phyloP scores from a whole-genome alignment of 2,888 invertebrate genomes.

The Pseudolycoriella hygida region DNA sequence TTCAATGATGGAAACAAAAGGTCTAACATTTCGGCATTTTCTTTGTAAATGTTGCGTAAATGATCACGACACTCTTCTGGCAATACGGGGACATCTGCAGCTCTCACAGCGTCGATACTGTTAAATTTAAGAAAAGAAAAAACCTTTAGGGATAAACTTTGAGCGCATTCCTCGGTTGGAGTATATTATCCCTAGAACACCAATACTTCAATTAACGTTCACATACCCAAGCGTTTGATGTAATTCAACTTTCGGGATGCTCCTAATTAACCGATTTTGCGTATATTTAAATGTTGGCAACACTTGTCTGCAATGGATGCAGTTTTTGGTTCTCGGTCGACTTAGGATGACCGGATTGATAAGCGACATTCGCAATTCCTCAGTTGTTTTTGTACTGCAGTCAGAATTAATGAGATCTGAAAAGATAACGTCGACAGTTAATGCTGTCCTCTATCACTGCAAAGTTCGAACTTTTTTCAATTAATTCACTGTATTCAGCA shows the following conservation, averaged over 20 bases:
- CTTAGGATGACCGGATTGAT: constrained; percentile 20
- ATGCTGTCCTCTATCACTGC: too few relatives aligned
- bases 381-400: constrained; percentile 21
- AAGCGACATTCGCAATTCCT: constrained; percentile 20
- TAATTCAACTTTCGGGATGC: constrained; percentile 18
- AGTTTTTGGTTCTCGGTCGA: constrained; percentile 16
- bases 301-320: constrained; percentile 20
- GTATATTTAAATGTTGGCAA: constrained; percentile 20
- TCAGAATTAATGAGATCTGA: constrained; percentile 1
- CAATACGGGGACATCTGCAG: constrained; percentile 32
- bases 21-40: constrained; percentile 49
- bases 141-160: background rate
- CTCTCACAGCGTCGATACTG: constrained; percentile 8
- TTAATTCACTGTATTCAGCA: background rate
- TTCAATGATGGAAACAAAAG: constrained; percentile 54
- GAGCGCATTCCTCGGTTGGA: too few relatives aligned
- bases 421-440: background rate
- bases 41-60: constrained; percentile 50
- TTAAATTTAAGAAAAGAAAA: constrained; percentile 4
- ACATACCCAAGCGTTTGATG: too few relatives aligned
- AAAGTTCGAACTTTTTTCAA: background rate
- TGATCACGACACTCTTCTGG: constrained; percentile 49
- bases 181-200: too few relatives aligned
- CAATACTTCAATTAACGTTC: too few relatives aligned
- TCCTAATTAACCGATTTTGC: constrained; percentile 21